A percentile compares a stretch with the other conserved stretches of the same genome.
Conservation (phyloP, 2,113 vertebrate species). For the Stigmatopora argus region DNA sequence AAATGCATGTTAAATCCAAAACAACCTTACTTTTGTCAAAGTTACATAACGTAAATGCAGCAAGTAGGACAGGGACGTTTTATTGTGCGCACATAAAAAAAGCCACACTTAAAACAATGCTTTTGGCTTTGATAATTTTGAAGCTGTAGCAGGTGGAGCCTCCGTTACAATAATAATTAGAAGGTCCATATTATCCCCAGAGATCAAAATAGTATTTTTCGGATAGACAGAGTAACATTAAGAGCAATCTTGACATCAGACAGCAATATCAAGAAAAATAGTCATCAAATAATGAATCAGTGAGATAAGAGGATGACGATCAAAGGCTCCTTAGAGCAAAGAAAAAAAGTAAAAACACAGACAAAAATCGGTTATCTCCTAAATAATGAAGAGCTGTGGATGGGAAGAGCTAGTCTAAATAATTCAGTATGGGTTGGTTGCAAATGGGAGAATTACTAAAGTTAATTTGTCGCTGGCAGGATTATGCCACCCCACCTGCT, state of each 20-base stretch:
- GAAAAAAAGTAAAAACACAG: slow-evolving; percentile 4
- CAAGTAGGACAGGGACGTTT: slow-evolving; percentile 31
- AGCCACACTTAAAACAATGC: slow-evolving; percentile 10
- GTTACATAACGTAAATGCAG: slow-evolving; percentile 27
- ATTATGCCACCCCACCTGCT: slow-evolving; percentile 19
- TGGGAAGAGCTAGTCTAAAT: slow-evolving; percentile 19
- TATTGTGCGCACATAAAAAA: slow-evolving; percentile 36
- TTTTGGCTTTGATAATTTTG: slow-evolving; percentile 1
- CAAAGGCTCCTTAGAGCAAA: neutral
- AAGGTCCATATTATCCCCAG: neutral
- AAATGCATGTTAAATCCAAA: slow-evolving; percentile 4
- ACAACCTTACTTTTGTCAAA: slow-evolving; percentile 19
- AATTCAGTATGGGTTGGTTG: slow-evolving; percentile 21
- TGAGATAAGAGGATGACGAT: neutral
- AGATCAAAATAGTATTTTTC: neutral
- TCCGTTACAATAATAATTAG: neutral
- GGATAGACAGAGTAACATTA: neutral
- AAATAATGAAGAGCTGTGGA: slow-evolving; percentile 1
- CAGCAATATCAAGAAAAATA: neutral
- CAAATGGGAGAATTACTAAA: slow-evolving; percentile 24
- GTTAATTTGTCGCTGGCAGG: slow-evolving; percentile 32
- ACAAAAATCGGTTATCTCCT: slow-evolving; percentile 4
- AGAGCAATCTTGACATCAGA: neutral
- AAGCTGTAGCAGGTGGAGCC: slow-evolving; percentile 1
- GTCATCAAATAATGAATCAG: neutral